Base-by-base conservation (phyloP, 1,140 invertebrate species). In the Drosophila ficusphila region DNA sequence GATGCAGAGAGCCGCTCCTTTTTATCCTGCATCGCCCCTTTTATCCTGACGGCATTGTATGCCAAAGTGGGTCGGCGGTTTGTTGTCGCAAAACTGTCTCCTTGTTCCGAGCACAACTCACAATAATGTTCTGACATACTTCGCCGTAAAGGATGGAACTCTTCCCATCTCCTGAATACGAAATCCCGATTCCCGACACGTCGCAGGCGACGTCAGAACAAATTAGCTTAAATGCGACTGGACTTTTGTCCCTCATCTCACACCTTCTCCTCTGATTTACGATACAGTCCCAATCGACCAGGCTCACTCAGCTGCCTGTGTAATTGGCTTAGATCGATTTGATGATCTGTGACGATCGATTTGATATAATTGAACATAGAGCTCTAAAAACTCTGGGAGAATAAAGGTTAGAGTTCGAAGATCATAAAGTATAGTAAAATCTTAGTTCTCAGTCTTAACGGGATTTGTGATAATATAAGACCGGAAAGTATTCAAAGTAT, bases 271-370 rank as follows among this genome's bases (percentile, higher is more conserved):
- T 12, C 46, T 34, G 64, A 52, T 52, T 67, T 67, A 52, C 46
- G 64, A 52, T 41, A 6, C 53, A 44, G 53, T 25, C 12, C 14
- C 27, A 29, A 21, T 34, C 34, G 7, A 21, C 36, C 39, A 27
- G 14, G 11, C 33, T 47, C 61, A 21, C 19, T 67, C 62, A 67
- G 62, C 62, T 67, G 60, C 31, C 58, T 67, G 60, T 42, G 27
- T 65, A 67, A 67, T 65, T 67, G 62, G 64, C 64, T 68, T 68
- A 68, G 61, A 68, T 41, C 42, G 36, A 67, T 68, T 68, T 67
- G 64, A 68, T 52, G 64, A 68, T 68, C 64, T 68, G 61, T 68
- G 64, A 68, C 61, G 64, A 68, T 68, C 46, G 42, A 67, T 65
- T 65, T 31, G 44, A 16, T 42, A 52, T 41, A 41, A 65, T 51